Base-by-base conservation (phyloP, 1,140 invertebrate genomes). In the Drosophila oshimai region DNA sequence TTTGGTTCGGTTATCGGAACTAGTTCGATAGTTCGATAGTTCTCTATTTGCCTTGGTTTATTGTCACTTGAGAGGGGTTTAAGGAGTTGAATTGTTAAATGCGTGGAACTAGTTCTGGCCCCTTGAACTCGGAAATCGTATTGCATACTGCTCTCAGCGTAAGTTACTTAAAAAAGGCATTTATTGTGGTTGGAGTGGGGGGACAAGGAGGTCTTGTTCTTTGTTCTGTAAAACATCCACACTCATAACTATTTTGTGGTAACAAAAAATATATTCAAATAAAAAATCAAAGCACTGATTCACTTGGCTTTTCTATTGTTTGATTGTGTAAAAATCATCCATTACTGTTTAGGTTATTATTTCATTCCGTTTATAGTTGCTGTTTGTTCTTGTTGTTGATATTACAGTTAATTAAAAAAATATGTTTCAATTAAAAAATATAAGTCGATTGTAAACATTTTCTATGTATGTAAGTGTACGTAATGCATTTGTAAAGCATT, bases 361-460 rank as follows among this genome's bases (percentile, higher is more conserved):
- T 62, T 33, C 13, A 33, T 47, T 28, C 10, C 33, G n/a, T n/a
- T 71, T 34, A 28, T 72, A 62, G 68, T 72, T 46, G 39, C 44
- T 54, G 28, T 12, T 58, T 50, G 7, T 39, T 29, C 10, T 49
- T 26, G 29, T 61, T 44, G 18, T n/a, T n/a, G n/a, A n/a, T n/a
- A 44, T 62, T 62, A 18, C 7, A 55, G 55, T 50, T 61, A 34
- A 57, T 65, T 65, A 65, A 65, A 65, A 65, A 65, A 65, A 65
- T 65, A 65, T 22, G 61, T 29, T 46, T 74, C 46, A 73, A 73
- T 74, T 65, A 47, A 74, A 74, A 74, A 54, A 74, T 74, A 74
- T 44, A 64, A 74, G 44, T 73, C 42, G 70, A 47, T 71, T 73
- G 49, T 74, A 74, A 67, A 49, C 42, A 74, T 74, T 65, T 37